phyloP scores from a whole-genome alignment of 1,140 invertebrate genomes.

The Drosophila willistoni region DNA sequence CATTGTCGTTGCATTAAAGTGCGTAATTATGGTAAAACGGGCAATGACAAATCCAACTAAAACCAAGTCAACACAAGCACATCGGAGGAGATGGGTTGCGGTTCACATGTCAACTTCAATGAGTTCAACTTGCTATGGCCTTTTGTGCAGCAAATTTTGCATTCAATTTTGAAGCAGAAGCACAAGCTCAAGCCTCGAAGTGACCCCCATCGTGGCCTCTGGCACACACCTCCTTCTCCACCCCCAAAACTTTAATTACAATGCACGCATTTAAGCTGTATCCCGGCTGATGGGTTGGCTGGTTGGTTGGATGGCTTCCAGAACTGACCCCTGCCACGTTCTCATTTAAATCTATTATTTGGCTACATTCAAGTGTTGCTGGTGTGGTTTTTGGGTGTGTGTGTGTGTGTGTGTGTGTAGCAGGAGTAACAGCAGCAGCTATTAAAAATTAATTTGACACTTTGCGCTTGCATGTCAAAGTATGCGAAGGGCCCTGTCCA shows the following conservation, averaged over 20 bases:
- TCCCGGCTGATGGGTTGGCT: not conserved
- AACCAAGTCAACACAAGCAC: constrained; percentile 35
- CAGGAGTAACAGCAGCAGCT: constrained; percentile 32
- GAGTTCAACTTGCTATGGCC: constrained; percentile 40
- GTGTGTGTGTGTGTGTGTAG: constrained; percentile 19
- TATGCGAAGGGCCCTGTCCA: constrained; percentile 40
- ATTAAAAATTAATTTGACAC: constrained; percentile 82
- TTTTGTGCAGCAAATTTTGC: constrained; percentile 43
- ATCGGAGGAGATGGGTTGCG: constrained; percentile 12
- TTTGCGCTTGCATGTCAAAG: constrained; percentile 80
- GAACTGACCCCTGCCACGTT: constrained; percentile 33
- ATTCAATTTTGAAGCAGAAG: constrained; percentile 34
- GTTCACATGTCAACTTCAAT: constrained; percentile 36
- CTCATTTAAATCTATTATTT: constrained; percentile 81
- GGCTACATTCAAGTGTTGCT: constrained; percentile 56
- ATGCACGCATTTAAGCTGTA: constrained; percentile 36
- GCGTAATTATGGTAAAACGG: constrained; percentile 54
- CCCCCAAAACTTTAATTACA: constrained; percentile 58
- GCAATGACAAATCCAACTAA: constrained; percentile 47
- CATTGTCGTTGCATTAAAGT: constrained; percentile 60
- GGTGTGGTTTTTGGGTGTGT: constrained; percentile 9
- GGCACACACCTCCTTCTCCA: not conserved
- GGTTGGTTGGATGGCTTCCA: constrained; percentile 3
- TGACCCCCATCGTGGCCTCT: constrained; percentile 23
- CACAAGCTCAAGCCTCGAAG: constrained; percentile 13